Evolutionary conservation across 1,140 invertebrate species (phyloP).

Genomic region (Pentalonia nigronervosa): DNA sequence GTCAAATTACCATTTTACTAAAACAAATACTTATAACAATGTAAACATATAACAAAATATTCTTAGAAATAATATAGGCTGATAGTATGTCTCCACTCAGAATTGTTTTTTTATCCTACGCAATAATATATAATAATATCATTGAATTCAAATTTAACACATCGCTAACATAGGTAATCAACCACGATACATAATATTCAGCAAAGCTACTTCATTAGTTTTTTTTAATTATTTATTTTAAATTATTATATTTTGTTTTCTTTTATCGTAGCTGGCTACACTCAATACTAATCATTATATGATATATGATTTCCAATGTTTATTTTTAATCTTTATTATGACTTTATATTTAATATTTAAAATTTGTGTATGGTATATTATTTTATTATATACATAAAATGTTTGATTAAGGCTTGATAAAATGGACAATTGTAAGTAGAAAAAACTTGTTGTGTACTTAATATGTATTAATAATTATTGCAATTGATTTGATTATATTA

Average conservation of each 20-base stretch:
- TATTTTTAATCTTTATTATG: background rate
- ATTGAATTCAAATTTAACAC: too few relatives aligned
- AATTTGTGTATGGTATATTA: background rate
- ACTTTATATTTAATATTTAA: background rate
- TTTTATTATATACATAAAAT: background rate
- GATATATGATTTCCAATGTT: background rate
- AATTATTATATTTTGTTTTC: background rate
- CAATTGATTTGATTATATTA: background rate
- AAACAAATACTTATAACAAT: too few relatives aligned
- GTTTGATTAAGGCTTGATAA: background rate
- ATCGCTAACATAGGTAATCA: too few relatives aligned
- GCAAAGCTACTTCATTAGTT: too few relatives aligned
- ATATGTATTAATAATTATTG: background rate
- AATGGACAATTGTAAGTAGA: slow-evolving; percentile 3
- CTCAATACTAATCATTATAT: background rate
- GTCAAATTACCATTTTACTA: too few relatives aligned
- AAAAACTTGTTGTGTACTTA: background rate
- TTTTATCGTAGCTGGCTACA: background rate
- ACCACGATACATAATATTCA: too few relatives aligned
- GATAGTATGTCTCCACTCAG: too few relatives aligned
- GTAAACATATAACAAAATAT: too few relatives aligned
- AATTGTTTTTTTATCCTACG: too few relatives aligned
- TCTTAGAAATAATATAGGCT: too few relatives aligned
- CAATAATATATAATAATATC: too few relatives aligned
- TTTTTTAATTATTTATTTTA: too few relatives aligned